phyloP scores from a whole-genome alignment of 2,888 invertebrate genomes.

The Cephalotes varians region DNA sequence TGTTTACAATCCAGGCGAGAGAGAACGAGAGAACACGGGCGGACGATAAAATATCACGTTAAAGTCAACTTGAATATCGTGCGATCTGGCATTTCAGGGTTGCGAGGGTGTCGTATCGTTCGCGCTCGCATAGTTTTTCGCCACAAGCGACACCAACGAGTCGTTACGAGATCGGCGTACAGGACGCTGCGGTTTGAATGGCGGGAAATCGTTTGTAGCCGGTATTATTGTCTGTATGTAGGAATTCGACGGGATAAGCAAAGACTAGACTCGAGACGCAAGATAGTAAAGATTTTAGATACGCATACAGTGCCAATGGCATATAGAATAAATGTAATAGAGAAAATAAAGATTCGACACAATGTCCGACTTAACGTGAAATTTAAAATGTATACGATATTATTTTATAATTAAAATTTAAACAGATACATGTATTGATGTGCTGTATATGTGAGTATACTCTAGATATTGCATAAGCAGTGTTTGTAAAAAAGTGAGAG shows the following conservation, averaged over 20 bases:
- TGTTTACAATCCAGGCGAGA: conserved; percentile 63
- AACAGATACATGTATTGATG: not conserved
- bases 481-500: not conserved
- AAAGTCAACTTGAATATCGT: conserved; percentile 47
- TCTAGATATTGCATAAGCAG: not conserved
- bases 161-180: conserved; percentile 3
- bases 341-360: not conserved
- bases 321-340: conserved; percentile 27
- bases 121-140: conserved; percentile 38
- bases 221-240: not conserved
- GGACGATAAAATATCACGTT: conserved; percentile 62
- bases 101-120: conserved; percentile 21
- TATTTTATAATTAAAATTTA: not conserved
- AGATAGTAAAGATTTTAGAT: conserved; percentile 31
- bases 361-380: not conserved
- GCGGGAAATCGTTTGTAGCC: conserved; percentile 16
- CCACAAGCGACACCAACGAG: conserved; percentile 2
- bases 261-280: not conserved
- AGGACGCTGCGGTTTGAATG: conserved; percentile 28
- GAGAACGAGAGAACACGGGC: not conserved
- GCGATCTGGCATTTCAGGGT: conserved; percentile 67
- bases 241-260: conserved; percentile 14
- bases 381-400: not conserved
- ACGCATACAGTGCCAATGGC: not conserved
- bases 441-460: no score